These are phyloP conservation scores for Drosophila tani DNA, from an alignment of 1,140 invertebrate species.

Conservation along the genomic window DNA sequence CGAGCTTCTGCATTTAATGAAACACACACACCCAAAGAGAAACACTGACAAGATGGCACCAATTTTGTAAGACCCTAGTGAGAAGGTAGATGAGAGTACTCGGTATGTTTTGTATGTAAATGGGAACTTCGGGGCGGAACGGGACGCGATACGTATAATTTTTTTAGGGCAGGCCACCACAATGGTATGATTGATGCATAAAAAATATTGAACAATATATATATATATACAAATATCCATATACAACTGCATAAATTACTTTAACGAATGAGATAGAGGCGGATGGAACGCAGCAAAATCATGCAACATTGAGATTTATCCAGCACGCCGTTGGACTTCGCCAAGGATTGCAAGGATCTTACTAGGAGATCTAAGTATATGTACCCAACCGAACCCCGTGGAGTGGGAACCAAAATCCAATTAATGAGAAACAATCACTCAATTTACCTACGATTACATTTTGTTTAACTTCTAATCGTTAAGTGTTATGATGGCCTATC, in stretches of 20 bases:
- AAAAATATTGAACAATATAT: constrained; percentile 68
- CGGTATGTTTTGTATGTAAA: constrained; percentile 71
- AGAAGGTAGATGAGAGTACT: constrained; percentile 22
- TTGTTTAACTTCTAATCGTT: constrained; percentile 57
- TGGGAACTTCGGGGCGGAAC: constrained; percentile 43
- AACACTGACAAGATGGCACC: constrained; percentile 53
- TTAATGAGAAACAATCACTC: constrained; percentile 80
- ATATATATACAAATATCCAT: constrained; percentile 62
- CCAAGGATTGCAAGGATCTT: constrained; percentile 18
- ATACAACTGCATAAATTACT: constrained; percentile 75
- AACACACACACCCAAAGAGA: constrained; percentile 19
- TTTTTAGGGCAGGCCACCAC: constrained; percentile 45
- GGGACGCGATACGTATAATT: constrained; percentile 49
- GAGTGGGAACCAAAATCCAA: constrained; percentile 67
- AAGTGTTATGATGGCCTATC: constrained; percentile 74
- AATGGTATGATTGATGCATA: constrained; percentile 36
- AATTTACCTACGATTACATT: constrained; percentile 72
- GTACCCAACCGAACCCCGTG: constrained; percentile 12
- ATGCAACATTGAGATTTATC: constrained; percentile 80
- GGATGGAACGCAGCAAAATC: constrained; percentile 69
- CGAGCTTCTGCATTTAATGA: constrained; percentile 49
- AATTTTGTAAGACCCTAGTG: constrained; percentile 55
- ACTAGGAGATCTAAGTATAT: constrained; percentile 27
- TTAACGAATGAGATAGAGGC: constrained; percentile 42
- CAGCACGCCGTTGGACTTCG: constrained; percentile 63